These are phyloP conservation scores for Procambarus virginalis DNA, from an alignment of 1,140 invertebrate genomes.

Conservation along the genomic window DNA sequence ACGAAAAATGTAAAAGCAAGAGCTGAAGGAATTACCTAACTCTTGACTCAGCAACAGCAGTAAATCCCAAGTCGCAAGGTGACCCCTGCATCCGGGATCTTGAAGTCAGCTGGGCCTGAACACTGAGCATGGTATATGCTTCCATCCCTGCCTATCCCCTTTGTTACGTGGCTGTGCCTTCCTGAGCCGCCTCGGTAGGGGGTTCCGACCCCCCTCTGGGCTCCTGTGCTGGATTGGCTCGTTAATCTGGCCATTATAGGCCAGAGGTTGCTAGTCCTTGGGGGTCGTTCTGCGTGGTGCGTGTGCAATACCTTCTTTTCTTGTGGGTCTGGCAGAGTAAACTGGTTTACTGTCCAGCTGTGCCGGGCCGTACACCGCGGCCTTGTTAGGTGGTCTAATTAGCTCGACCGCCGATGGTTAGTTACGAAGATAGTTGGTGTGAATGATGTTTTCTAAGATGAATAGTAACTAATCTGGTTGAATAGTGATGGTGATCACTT, in stretches of 20 bases:
- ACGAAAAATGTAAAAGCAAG: no score
- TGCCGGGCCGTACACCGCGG: background rate
- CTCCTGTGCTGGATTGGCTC: background rate
- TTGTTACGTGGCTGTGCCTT: background rate
- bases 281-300: background rate
- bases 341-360: background rate
- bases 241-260: background rate
- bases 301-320: constrained; percentile 2
- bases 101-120: no score
- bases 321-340: background rate
- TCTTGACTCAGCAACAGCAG: no score
- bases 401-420: background rate
- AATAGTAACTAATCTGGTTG: no score
- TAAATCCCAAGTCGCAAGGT: no score
- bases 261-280: background rate
- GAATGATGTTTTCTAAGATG: no score
- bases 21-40: no score
- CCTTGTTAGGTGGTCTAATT: background rate
- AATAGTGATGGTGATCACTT: no score
- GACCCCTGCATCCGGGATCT: no score
- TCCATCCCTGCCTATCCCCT: no score
- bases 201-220: background rate
- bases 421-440: background rate
- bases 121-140: no score
- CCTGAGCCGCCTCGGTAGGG: background rate